phyloP scores from a whole-genome alignment of 2,113 vertebrate species.

The Leuciscus idus region DNA sequence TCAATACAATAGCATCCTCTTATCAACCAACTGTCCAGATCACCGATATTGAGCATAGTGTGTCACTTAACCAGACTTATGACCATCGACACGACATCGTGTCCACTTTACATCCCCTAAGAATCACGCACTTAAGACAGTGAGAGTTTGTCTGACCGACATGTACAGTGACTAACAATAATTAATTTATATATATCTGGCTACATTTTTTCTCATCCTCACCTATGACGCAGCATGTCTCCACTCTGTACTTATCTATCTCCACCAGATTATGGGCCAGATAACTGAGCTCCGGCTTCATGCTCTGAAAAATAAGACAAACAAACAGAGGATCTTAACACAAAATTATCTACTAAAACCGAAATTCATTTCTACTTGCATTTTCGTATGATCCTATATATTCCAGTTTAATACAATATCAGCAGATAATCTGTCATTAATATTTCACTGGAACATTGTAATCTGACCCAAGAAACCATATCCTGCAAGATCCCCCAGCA shows the following conservation, averaged over 20 bases:
- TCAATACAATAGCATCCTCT: background rate
- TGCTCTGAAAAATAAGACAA: slow-evolving; percentile 80
- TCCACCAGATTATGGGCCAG: slow-evolving; percentile 97
- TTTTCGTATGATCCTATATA: background rate
- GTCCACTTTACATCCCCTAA: background rate
- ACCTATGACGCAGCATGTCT: slow-evolving; percentile 99
- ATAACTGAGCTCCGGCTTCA: slow-evolving; percentile 98
- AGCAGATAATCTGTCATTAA: background rate
- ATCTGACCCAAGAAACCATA: background rate
- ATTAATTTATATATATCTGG: no score
- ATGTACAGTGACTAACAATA: background rate
- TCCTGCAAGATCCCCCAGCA: background rate
- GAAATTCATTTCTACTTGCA: no score
- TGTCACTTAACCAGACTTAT: background rate
- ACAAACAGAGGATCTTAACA: background rate
- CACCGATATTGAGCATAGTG: background rate
- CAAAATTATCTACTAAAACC: background rate
- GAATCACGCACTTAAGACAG: background rate
- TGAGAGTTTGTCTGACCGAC: background rate
- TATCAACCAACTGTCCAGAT: background rate
- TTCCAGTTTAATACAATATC: background rate
- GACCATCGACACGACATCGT: background rate
- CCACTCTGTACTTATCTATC: slow-evolving; percentile 98
- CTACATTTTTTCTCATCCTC: slow-evolving; percentile 53
- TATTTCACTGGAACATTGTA: background rate